Base-by-base conservation (phyloP, 2,797 vertebrate species). In the Gouania willdenowi region DNA sequence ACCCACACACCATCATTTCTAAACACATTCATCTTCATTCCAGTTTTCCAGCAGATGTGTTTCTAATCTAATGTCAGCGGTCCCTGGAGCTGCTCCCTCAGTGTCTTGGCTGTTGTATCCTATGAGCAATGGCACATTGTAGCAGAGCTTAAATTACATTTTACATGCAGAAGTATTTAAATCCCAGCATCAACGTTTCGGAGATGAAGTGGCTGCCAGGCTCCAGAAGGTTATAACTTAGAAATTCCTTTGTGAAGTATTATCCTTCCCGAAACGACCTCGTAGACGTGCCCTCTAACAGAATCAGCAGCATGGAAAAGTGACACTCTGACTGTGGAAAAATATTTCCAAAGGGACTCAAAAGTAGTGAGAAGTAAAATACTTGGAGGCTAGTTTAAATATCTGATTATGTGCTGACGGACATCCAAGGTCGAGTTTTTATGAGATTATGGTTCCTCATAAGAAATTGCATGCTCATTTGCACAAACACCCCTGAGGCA, bases 341-440 rank as follows among this genome's bases (percentile, higher is more conserved):
- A 49, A 38, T 40, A 30, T 51, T 49, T 73, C 60, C 61, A 1
- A 52, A 29, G 57, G 59, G 54, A 66, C 44, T 5, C n/a, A 7
- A 49, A 44, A 26, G n/a, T 57, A 49, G 51, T 56, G 24, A 1
- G 0, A 47, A 42, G 45, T 28, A 51, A 57, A 28, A 33, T 52
- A 33, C 8, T 6, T 11, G n/a, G 11, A 26, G 35, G 51, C 5
- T 29, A 41, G 4, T 61, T 57, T 59, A 61, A 71, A 75, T 66
- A 69, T 65, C 54, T 60, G 41, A 74, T 69, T 49, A 59, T 51
- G n/a, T n/a, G 50, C 42, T 59, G 45, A 68, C 20, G 18, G 60
- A 64, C 54, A 63, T 55, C 40, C 64, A 66, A 74, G 72, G 72
- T 79, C 66, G 25, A 60, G 51, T 58, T 27, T 66, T 67, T 38